Evolutionary conservation across 2,888 invertebrate genomes (phyloP), one percentile per base, ranked within the genome.

Genomic region (Ellobium chinense): DNA sequence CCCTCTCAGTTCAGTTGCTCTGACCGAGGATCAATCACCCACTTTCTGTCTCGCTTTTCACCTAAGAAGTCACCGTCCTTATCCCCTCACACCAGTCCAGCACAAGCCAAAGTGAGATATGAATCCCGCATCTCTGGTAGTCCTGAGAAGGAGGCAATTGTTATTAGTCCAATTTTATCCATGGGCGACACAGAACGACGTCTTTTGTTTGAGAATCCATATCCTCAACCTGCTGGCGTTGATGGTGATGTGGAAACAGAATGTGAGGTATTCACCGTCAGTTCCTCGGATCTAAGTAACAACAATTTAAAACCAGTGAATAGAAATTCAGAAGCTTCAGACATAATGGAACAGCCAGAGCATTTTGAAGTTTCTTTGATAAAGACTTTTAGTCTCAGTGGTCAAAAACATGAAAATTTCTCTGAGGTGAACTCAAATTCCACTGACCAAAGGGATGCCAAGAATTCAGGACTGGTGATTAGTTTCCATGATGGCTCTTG

Each of bases 11-110:
- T n/a, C 3, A 37, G 14, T 9, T 73, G 74, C 3, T 62, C 80
- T n/a, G 63, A 74, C 14, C 72, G 31, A 37, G 78, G 80, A 9
- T 46, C 82, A 58, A 83, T 83, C 74, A 83, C 62, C 14, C 66
- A 70, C 1, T 80, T 78, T 56, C 73, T 83, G 36, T 54, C 58
- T 7, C 36, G 62, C n/a, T 76, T 34, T 12, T 70, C 65, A 29
- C 36, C 72, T 29, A 65, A 39, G 37, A 74, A 81, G 31, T 24
- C 46, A 37, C 3, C 18, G 34, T 34, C 66, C 7, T 18, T 29
- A 31, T 18, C 46, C n/a, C n/a, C n/a, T n/a, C n/a, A n/a, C n/a
- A 1, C 7, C 18, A 7, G 27, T 24, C 4, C 54, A 54, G 0
- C 18, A 31, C 31, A 18, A 7, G 31, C 31, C n/a, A 39, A 37